A percentile compares a stretch with the other conserved stretches of the same genome.
Conservation (phyloP, 2,888 invertebrate genomes). For the Nomada fabriciana region DNA sequence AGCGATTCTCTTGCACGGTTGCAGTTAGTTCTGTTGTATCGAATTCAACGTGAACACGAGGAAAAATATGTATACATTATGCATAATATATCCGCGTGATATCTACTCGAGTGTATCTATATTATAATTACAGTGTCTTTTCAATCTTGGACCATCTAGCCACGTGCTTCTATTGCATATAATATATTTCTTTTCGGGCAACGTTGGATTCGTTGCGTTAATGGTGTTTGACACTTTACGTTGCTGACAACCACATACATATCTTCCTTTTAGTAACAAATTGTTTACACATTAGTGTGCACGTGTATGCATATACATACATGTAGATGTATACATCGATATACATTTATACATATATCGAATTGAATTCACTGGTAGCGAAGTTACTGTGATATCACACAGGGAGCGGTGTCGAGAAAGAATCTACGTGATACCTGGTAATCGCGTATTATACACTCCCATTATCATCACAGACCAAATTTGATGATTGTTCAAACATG, state of each 20-base stretch:
- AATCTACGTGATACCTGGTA: conserved; percentile 83
- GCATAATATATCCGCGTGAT: not conserved
- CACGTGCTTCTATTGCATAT: not conserved
- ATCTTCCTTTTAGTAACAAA: not conserved
- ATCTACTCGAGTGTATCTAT: not conserved
- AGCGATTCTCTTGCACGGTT: conserved; percentile 35
- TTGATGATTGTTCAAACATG: conserved; percentile 9
- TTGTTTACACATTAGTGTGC: not conserved
- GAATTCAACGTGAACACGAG: conserved; percentile 41
- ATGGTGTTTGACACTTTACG: not conserved
- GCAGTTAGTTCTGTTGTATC: not conserved
- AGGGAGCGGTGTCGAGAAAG: conserved; percentile 83
- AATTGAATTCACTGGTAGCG: conserved; percentile 74
- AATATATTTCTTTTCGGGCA: conserved; percentile 52
- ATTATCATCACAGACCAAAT: conserved; percentile 75
- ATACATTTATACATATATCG: conserved; percentile 31
- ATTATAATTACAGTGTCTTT: not conserved
- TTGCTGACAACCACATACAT: not conserved
- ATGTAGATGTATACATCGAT: no score
- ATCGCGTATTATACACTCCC: conserved; percentile 83
- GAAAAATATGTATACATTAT: conserved; percentile 27
- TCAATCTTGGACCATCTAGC: not conserved
- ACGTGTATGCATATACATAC: not conserved
- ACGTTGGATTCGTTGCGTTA: conserved; percentile 37
- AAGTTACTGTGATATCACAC: conserved; percentile 60